phyloP scores from a whole-genome alignment of 2,888 invertebrate genomes.

The Rugalucina vietnamica region DNA sequence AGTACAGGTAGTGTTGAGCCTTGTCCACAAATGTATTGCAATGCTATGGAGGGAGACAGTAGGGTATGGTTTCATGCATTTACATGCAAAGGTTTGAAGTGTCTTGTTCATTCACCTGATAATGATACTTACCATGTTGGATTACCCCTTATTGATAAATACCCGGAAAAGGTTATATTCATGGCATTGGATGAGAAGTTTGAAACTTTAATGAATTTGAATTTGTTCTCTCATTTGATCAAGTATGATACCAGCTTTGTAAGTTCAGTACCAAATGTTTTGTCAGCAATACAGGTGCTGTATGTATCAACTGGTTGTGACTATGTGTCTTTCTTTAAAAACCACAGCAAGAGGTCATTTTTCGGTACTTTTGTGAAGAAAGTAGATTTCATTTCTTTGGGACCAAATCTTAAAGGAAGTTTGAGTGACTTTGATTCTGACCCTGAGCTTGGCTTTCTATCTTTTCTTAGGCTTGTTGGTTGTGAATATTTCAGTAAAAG shows the following conservation, averaged over 20 bases:
- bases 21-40: neutral
- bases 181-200: neutral
- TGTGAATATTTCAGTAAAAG: conserved; percentile 19
- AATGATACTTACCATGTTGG: conserved; percentile 31
- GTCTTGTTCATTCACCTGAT: conserved; percentile 2
- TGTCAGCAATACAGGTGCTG: neutral
- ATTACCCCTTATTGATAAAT: neutral
- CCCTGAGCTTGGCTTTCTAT: neutral
- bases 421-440: neutral
- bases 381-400: neutral
- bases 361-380: neutral
- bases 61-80: conserved; percentile 14
- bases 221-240: neutral
- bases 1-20: neutral
- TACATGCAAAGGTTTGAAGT: neutral
- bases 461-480: conserved; percentile 5
- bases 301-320: conserved; percentile 22
- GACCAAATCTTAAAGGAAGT: neutral
- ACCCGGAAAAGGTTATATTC: neutral
- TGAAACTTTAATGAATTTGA: neutral
- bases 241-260: neutral
- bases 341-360: conserved; percentile 15
- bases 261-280: neutral
- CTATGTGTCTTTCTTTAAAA: conserved; percentile 12
- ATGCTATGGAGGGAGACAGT: neutral